Conservation (phyloP, 2,888 invertebrate species). For the Thymelicus sylvestris region DNA sequence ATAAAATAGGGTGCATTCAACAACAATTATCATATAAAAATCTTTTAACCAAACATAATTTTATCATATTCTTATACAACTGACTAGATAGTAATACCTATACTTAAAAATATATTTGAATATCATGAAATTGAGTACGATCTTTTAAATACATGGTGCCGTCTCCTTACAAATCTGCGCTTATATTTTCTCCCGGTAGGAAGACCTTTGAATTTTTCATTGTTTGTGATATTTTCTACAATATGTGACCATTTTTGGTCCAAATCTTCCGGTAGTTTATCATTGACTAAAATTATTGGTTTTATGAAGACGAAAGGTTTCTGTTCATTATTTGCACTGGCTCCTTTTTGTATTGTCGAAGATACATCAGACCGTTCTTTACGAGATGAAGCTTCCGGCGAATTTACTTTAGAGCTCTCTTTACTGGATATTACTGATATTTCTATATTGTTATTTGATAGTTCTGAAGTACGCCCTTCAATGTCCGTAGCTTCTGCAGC, state of each 20-base stretch:
- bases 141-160: conserved; percentile 71
- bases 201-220: conserved; percentile 65
- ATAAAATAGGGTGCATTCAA: too few relatives aligned
- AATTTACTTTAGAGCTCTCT: conserved; percentile 56
- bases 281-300: conserved; percentile 76
- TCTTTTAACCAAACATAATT: neutral
- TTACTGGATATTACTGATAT: conserved; percentile 60
- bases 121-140: conserved; percentile 74
- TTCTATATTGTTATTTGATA: conserved; percentile 62
- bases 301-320: conserved; percentile 54
- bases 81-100: neutral
- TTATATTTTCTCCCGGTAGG: conserved; percentile 65
- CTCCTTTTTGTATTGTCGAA: conserved; percentile 54
- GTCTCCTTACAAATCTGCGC: conserved; percentile 69
- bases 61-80: neutral
- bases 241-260: conserved; percentile 70
- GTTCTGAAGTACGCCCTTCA: conserved; percentile 55
- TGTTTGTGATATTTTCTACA: conserved; percentile 60
- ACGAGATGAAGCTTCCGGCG: conserved; percentile 52
- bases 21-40: neutral
- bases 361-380: conserved; percentile 59
- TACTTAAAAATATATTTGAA: neutral
- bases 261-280: conserved; percentile 72
- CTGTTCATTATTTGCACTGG: conserved; percentile 47
- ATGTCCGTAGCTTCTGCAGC: conserved; percentile 53